Conservation (phyloP, 2,113 vertebrate genomes). For the Melierax canorus region DNA sequence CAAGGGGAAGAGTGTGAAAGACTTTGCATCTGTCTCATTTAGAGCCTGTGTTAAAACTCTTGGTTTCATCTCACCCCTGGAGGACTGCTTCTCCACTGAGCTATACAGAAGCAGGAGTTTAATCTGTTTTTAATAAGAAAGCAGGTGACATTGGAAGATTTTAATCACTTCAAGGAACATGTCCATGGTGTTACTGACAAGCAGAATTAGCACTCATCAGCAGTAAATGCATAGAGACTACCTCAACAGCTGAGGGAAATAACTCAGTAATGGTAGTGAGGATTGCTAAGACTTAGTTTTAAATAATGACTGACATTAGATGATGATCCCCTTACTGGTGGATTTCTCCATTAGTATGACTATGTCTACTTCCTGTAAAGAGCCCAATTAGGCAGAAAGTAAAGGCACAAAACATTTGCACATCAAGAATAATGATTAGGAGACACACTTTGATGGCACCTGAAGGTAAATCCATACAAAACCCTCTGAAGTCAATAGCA, state of each 20-base stretch:
- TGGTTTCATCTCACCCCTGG: neutral
- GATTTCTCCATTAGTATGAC: neutral
- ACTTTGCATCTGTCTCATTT: neutral
- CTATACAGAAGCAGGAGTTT: neutral
- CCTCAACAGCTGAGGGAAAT: neutral
- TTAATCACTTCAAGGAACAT: neutral
- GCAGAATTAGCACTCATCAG: neutral
- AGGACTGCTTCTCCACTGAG: neutral
- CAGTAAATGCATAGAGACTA: neutral
- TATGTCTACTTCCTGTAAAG: neutral
- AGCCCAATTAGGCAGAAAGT: neutral
- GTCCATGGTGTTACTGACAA: neutral
- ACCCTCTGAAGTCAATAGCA: neutral
- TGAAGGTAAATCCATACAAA: neutral
- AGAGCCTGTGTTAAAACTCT: neutral
- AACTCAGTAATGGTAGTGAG: no score
- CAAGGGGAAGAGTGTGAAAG: neutral
- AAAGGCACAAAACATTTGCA: neutral
- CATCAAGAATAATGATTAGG: neutral
- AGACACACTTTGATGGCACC: neutral
- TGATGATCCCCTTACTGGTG: neutral
- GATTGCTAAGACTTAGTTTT: neutral
- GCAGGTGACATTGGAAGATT: neutral
- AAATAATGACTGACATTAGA: neutral
- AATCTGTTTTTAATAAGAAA: neutral